phyloP scores from a whole-genome alignment of 2,888 invertebrate genomes.

The Stictocephala bisonia region DNA sequence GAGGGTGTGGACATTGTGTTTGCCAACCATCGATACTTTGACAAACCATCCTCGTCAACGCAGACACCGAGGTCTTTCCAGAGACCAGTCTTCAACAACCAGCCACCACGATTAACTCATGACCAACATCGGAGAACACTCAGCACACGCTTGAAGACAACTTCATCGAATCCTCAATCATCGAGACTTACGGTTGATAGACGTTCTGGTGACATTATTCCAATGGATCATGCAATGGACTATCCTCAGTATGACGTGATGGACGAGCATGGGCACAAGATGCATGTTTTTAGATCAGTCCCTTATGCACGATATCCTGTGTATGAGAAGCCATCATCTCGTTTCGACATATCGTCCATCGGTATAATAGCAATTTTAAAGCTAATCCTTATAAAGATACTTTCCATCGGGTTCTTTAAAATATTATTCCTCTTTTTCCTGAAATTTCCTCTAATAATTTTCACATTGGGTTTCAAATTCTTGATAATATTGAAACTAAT shows the following conservation, averaged over 20 bases:
- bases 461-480: slow-evolving; percentile 50
- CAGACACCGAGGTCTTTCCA: slow-evolving; percentile 12
- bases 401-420: slow-evolving; percentile 52
- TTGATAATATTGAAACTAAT: slow-evolving; percentile 53
- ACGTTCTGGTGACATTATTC: slow-evolving; percentile 23
- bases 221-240: background rate
- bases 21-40: slow-evolving; percentile 18
- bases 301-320: slow-evolving; percentile 40
- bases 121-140: background rate
- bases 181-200: background rate
- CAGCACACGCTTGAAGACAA: background rate
- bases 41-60: background rate
- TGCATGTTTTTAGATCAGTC: background rate
- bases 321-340: slow-evolving; percentile 41
- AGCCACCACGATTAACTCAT: background rate
- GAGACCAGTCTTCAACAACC: background rate
- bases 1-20: slow-evolving; percentile 7
- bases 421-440: slow-evolving; percentile 52
- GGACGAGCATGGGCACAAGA: slow-evolving; percentile 7
- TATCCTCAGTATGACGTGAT: slow-evolving; percentile 29
- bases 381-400: slow-evolving; percentile 56
- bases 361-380: slow-evolving; percentile 56
- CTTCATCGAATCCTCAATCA: background rate
- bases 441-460: slow-evolving; percentile 54
- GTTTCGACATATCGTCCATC: slow-evolving; percentile 53